phyloP scores from a whole-genome alignment of 53 echinoderm and acorn worm species.

The Henricia sp. region DNA sequence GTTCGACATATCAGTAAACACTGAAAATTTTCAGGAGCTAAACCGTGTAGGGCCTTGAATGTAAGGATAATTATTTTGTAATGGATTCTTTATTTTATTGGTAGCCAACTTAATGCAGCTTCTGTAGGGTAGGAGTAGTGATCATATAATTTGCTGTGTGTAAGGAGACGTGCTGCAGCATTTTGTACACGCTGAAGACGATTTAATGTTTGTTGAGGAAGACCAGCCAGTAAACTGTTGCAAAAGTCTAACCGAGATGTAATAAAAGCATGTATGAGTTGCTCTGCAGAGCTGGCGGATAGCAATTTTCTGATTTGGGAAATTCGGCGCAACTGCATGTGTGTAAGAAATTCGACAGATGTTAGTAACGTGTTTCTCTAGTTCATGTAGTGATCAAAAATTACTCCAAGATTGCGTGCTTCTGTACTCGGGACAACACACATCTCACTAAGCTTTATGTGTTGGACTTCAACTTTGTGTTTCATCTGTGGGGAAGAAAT shows the following conservation, averaged over 20 bases:
- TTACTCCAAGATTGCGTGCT: slow-evolving; percentile 33
- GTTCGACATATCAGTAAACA: too few relatives aligned
- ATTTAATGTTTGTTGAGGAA: not conserved
- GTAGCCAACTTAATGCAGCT: too few relatives aligned
- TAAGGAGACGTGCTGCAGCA: not conserved
- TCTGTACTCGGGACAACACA: not conserved
- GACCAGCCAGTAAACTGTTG: slow-evolving; percentile 33
- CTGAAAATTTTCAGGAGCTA: too few relatives aligned
- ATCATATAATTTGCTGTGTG: too few relatives aligned
- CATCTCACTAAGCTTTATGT: not conserved
- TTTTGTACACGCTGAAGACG: not conserved
- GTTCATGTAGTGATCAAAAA: slow-evolving; percentile 24
- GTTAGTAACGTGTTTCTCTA: slow-evolving; percentile 1
- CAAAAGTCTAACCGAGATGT: slow-evolving; percentile 43
- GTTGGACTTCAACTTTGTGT: not conserved
- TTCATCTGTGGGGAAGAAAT: slow-evolving; percentile 10
- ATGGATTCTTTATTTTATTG: too few relatives aligned
- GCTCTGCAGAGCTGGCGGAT: too few relatives aligned
- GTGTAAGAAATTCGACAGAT: slow-evolving; percentile 11
- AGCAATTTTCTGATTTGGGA: not conserved
- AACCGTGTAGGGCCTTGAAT: too few relatives aligned
- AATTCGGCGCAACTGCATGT: not conserved
- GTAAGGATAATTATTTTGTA: too few relatives aligned
- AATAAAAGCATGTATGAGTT: slow-evolving; percentile 22
- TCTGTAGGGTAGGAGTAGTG: too few relatives aligned